Evolutionary conservation across 2,888 invertebrate genomes (phyloP), one percentile per base, ranked within the genome.

Genomic region (Fissipunctia ypsillon): DNA sequence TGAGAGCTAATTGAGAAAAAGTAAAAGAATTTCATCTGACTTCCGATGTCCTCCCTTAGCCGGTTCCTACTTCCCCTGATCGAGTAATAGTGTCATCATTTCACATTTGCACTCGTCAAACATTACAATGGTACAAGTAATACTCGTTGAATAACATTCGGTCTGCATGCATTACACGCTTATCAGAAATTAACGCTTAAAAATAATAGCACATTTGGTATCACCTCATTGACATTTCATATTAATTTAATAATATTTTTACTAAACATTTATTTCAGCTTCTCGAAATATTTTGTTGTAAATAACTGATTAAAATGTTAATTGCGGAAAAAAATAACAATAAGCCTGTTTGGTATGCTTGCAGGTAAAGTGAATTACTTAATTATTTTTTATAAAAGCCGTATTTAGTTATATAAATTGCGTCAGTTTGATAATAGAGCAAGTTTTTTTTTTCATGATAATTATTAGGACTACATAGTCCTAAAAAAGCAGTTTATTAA

Each of bases 91-190:
- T 45, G 16, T n/a, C 69, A 28, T 28, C 6, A 56, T n/a, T 56
- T 45, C 38, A 45, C 12, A n/a, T 41, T 25, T 38, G 35, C 68
- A 68, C 25, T 25, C 25, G 3, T 56, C 4, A 59, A 31, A 31
- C 19, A 45, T 69, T 28, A 45, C 14, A 48, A 48, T 69, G 4
- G n/a, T 31, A 41, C 22, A 28, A 38, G 14, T 14, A n/a, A 50
- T 31, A 45, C 43, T 41, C 12, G 45, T 7, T 3, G n/a, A 38
- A n/a, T 35, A 38, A 38, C 38, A 25, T 25, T 25, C 5, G 10
- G 69, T 72, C 31, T 73, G 87, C 79, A 81, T 80, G 78, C 50
- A 31, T 60, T 65, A 43, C n/a, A n/a, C 52, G 69, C 73, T 77
- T 76, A 54, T 60, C 68, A 41, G 6, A 56, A 65, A 73, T 28